Base-by-base conservation (phyloP, 2,888 invertebrate species). In the Pristionchus exspectatus region DNA sequence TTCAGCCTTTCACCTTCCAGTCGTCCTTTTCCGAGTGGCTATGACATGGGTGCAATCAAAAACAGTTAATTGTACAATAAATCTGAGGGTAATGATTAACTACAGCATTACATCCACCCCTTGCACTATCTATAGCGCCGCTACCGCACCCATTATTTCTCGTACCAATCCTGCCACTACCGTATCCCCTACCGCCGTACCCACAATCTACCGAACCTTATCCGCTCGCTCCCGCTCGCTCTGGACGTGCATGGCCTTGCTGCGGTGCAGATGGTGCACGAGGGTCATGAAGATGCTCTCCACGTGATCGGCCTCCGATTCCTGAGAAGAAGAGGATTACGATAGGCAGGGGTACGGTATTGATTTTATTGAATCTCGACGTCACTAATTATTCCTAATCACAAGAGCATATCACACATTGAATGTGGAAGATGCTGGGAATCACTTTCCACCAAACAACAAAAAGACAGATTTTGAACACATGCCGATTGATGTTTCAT, bases 241-340 rank as follows among this genome's bases (percentile, higher is more conserved):
- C 90, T 95, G 95, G 44, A 95, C 95, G 90, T 95, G 94, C 96
- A 97, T 96, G 16, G 96, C 96, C 94, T 96, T 96, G 87, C 96
- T 96, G 92, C 96, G 96, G 94, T 96, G 96, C 91, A 97, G 95
- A 95, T 97, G 97, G 95, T 97, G 97, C 0, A 97, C 92, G 83
- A 97, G 95, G 0, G 97, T 97, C 96, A 97, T 96, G 95, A 97
- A 97, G 93, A 97, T 97, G 0, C 97, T 97, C 94, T 97, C 97
- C 74, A 97, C 97, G 94, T 97, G 97, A 95, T 97, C 96, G 91
- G 97, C 96, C 90, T 95, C 94, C 0, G 94, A 93, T 69, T 93
- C 93, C 56, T 87, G 87, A 59, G 10, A n/a, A 27, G 66, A 86
- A 33, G 38, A 16, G 56, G 83, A 4, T 38, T 54, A 54, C 83